Conservation (phyloP, 2,888 invertebrate species). For the Frankliniella intonsa region DNA sequence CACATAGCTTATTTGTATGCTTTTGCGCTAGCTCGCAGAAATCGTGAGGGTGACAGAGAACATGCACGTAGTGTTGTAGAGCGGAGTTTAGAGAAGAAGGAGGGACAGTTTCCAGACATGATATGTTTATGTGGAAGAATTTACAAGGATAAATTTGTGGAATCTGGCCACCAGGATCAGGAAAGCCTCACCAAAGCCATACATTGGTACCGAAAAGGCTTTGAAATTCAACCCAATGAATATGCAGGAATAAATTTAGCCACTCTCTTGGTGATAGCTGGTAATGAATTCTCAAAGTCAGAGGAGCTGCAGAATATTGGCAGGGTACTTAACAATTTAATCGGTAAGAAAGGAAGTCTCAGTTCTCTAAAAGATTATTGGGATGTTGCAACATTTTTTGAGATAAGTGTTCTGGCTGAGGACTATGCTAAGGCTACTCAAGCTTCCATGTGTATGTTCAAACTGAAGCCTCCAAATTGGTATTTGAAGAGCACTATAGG, state of each 20-base stretch:
- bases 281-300: constrained; percentile 89
- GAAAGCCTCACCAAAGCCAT: constrained; percentile 89
- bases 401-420: constrained; percentile 94
- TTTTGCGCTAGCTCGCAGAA: constrained; percentile 85
- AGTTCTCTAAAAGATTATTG: constrained; percentile 93
- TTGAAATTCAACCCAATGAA: constrained; percentile 97
- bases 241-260: constrained; percentile 99
- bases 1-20: constrained; percentile 92
- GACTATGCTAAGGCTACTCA: constrained; percentile 95
- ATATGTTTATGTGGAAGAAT: constrained; percentile 95
- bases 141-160: constrained; percentile 95
- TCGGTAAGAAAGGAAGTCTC: constrained; percentile 95
- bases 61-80: constrained; percentile 88
- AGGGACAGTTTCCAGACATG: constrained; percentile 95
- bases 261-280: constrained; percentile 91
- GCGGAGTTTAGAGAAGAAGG: constrained; percentile 85
- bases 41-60: constrained; percentile 90
- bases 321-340: constrained; percentile 90
- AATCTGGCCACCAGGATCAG: constrained; percentile 84
- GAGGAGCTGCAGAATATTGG: constrained; percentile 88
- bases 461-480: constrained; percentile 85
- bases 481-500: constrained; percentile 96
- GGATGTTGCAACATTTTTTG: constrained; percentile 99
- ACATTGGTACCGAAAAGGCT: constrained; percentile 95
- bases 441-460: constrained; percentile 93